phyloP scores from a whole-genome alignment of 2,113 vertebrate genomes.

The Heterocephalus glaber region DNA sequence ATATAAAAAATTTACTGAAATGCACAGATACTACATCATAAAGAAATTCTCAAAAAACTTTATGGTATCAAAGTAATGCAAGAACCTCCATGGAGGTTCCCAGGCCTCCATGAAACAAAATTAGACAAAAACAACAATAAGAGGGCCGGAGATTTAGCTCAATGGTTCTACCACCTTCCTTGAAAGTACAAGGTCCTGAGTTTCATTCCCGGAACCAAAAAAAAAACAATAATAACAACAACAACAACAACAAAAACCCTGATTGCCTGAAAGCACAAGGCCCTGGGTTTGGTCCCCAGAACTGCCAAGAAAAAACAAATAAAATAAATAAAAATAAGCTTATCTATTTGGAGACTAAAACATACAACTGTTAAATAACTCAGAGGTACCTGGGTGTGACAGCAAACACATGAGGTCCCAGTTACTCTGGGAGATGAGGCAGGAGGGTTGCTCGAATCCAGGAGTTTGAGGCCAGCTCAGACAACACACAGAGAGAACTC shows the following conservation, averaged over 20 bases:
- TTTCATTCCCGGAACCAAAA: too few relatives aligned
- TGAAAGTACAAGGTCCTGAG: too few relatives aligned
- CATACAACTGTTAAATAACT: background rate
- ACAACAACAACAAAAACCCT: background rate
- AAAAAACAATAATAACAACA: too few relatives aligned
- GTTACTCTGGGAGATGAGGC: background rate
- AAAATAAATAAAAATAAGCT: slow-evolving; percentile 28
- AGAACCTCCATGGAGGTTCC: background rate
- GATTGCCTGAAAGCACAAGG: background rate
- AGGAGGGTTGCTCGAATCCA: background rate
- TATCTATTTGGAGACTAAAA: background rate
- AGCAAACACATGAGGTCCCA: background rate
- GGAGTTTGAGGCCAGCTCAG: background rate
- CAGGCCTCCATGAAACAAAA: slow-evolving; percentile 13
- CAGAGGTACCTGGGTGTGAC: background rate
- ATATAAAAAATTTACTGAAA: slow-evolving; percentile 25
- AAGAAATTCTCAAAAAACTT: slow-evolving; percentile 31
- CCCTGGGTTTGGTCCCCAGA: background rate
- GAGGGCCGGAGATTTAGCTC: too few relatives aligned
- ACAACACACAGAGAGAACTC: background rate
- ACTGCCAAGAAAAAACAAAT: background rate
- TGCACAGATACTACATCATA: background rate
- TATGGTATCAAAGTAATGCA: background rate
- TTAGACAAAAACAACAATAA: slow-evolving; percentile 5
- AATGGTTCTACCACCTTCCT: too few relatives aligned